Conservation (phyloP, 23 tunicate genomes). For the Oikopleura albicans region DNA sequence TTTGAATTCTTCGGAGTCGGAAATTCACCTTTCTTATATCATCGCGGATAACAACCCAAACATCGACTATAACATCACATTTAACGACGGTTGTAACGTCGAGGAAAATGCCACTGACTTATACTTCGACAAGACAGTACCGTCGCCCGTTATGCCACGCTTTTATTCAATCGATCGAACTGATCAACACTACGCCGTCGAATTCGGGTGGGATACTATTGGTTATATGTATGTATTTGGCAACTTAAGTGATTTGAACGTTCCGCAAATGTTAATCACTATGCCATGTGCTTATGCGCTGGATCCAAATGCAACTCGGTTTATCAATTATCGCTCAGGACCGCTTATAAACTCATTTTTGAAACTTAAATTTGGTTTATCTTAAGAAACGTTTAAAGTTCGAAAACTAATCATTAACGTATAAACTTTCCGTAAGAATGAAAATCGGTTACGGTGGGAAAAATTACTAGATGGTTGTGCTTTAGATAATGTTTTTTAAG, state of each 20-base stretch:
- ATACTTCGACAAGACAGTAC: neutral
- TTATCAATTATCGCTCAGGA: neutral
- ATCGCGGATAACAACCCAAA: neutral
- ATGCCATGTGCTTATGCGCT: neutral
- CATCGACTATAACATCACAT: neutral
- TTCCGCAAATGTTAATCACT: neutral
- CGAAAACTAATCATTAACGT: no score
- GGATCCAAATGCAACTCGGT: neutral
- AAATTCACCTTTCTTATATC: neutral
- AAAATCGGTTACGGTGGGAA: no score
- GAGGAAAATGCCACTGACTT: neutral
- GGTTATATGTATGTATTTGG: neutral
- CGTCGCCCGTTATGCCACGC: neutral
- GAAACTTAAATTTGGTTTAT: no score
- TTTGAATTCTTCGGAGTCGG: neutral
- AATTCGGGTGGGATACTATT: conserved; percentile 13
- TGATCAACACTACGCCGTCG: neutral
- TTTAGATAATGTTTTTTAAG: no score
- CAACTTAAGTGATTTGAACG: neutral
- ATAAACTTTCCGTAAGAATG: no score
- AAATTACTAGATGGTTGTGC: no score
- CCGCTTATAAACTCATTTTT: neutral
- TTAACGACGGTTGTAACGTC: neutral
- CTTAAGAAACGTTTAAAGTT: no score
- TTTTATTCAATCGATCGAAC: conserved; percentile 9